A percentile compares a stretch with the other conserved stretches of the same genome.
Conservation (phyloP, 2,888 invertebrate genomes). For the Venusia cambrica region DNA sequence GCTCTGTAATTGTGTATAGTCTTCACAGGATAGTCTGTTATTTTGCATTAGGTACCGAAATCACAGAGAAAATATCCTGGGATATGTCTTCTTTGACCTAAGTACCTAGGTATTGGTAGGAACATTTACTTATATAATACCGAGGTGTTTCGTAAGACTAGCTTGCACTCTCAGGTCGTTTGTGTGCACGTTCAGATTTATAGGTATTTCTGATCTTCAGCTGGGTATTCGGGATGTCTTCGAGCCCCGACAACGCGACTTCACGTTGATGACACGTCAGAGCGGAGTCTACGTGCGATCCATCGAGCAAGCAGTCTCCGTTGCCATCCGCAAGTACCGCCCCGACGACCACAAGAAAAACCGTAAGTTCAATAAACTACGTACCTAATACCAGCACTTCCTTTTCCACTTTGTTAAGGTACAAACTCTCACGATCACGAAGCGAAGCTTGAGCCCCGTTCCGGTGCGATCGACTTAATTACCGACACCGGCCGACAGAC, state of each 20-base stretch:
- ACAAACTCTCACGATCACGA: slow-evolving; percentile 18
- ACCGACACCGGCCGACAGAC: slow-evolving; percentile 26
- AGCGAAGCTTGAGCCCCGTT: slow-evolving; percentile 40
- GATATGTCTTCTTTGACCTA: too few relatives aligned
- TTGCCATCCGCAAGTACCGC: slow-evolving; percentile 89
- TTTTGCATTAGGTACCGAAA: too few relatives aligned
- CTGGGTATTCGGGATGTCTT: slow-evolving; percentile 89
- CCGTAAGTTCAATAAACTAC: slow-evolving; percentile 53
- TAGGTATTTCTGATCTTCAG: slow-evolving; percentile 61
- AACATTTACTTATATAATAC: too few relatives aligned
- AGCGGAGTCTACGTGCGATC: slow-evolving; percentile 90
- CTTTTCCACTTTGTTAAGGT: background rate
- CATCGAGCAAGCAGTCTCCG: slow-evolving; percentile 91
- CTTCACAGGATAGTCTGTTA: too few relatives aligned
- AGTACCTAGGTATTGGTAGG: too few relatives aligned
- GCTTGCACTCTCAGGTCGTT: too few relatives aligned
- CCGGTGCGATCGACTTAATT: slow-evolving; percentile 67
- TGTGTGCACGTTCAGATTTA: too few relatives aligned
- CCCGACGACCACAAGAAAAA: slow-evolving; percentile 78
- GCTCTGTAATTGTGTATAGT: too few relatives aligned
- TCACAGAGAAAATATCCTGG: too few relatives aligned
- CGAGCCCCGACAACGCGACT: slow-evolving; percentile 89
- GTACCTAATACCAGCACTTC: background rate
- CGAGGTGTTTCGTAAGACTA: too few relatives aligned
- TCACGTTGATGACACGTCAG: slow-evolving; percentile 89